A percentile compares a stretch with the other conserved stretches of the same genome.
phyloP scores from a whole-genome alignment of 2,797 vertebrate species.

The Hypotaenidia okinawae region DNA sequence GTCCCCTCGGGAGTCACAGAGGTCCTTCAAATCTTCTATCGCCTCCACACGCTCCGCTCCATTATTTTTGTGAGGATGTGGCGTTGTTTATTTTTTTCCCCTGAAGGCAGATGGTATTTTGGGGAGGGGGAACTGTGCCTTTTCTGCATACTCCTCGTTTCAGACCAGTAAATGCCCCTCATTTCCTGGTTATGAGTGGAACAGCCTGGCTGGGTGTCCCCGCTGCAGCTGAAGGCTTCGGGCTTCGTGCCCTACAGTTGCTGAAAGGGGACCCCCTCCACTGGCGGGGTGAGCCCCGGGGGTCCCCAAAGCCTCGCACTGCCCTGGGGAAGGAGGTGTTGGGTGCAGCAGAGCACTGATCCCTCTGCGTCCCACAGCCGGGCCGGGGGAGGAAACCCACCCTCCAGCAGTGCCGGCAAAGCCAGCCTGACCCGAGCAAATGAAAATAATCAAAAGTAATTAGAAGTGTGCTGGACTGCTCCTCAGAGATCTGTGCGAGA shows the following conservation, averaged over 20 bases:
- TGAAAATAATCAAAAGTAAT: constrained; percentile 99
- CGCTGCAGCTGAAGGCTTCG: background rate
- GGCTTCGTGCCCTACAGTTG: background rate
- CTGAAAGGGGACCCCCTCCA: background rate
- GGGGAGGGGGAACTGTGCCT: fast-evolving
- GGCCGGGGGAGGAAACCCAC: constrained; percentile 85
- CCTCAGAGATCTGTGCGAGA: constrained; percentile 91
- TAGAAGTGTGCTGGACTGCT: constrained; percentile 96
- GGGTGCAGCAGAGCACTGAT: constrained; percentile 73
- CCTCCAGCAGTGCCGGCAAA: constrained; percentile 85
- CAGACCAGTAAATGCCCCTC: background rate
- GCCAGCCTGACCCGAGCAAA: constrained; percentile 94
- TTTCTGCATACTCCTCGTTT: background rate
- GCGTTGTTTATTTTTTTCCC: background rate
- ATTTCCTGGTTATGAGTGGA: fast-evolving
- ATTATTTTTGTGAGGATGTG: background rate
- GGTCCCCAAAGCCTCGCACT: fast-evolving
- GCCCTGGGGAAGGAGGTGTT: background rate
- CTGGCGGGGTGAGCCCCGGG: fast-evolving
- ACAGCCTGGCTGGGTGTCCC: background rate
- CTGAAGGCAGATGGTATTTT: background rate
- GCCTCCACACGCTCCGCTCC: background rate
- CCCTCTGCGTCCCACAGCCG: constrained; percentile 75
- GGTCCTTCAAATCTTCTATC: background rate
- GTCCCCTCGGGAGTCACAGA: background rate